Conservation (phyloP, 1,140 invertebrate species). For the Drosophila ficusphila region DNA sequence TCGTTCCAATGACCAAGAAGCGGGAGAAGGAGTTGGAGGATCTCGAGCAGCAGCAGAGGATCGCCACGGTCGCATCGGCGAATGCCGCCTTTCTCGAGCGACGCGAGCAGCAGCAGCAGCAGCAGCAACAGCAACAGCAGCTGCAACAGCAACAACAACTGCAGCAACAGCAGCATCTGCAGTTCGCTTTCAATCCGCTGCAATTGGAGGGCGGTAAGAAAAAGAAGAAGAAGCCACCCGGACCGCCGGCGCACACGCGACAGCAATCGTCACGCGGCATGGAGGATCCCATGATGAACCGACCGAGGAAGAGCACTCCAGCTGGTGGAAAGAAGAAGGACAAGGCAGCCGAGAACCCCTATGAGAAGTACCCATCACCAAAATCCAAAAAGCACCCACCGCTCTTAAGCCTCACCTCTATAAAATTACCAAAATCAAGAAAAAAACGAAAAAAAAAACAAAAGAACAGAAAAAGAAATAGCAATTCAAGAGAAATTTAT, state of each 20-base stretch:
- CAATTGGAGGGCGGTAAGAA: conserved; percentile 57
- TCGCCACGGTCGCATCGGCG: conserved; percentile 72
- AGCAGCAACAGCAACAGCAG: conserved; percentile 4
- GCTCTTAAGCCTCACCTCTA: conserved; percentile 32
- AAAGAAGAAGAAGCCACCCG: conserved; percentile 77
- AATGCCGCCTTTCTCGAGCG: conserved; percentile 72
- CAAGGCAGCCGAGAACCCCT: conserved; percentile 54
- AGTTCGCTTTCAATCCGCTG: conserved; percentile 29
- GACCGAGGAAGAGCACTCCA: conserved; percentile 57
- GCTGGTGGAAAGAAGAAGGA: conserved; percentile 63
- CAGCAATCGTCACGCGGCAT: conserved; percentile 74
- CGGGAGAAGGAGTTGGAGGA: conserved; percentile 63
- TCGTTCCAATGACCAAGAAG: conserved; percentile 73
- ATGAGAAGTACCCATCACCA: conserved; percentile 78
- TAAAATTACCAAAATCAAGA: background rate
- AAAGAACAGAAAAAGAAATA: no score
- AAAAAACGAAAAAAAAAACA: background rate
- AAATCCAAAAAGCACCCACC: conserved; percentile 40
- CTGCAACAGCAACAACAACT: conserved; percentile 28
- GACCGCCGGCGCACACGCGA: conserved; percentile 69
- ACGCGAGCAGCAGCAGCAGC: conserved; percentile 54
- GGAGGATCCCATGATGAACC: conserved; percentile 79
- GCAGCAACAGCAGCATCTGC: conserved; percentile 20
- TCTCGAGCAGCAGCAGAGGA: conserved; percentile 71
- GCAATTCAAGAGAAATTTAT: conserved; percentile 5